Evolutionary conservation across 2,888 invertebrate species (phyloP).

Genomic region (Acanthosepion pharaonis): DNA sequence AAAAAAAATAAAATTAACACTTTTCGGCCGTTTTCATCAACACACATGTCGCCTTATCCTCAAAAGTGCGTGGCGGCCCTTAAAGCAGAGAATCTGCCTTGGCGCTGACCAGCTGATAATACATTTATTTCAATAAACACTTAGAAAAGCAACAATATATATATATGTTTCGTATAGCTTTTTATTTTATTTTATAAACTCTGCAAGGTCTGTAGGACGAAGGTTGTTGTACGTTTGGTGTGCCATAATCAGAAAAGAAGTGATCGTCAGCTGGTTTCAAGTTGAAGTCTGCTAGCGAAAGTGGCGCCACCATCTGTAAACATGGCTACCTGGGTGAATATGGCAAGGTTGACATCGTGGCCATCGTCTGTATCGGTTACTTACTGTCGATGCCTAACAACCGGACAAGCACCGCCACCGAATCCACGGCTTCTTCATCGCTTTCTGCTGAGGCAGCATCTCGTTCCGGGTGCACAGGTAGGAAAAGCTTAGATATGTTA

Average conservation of each 20-base stretch:
- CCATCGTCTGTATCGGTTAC: neutral
- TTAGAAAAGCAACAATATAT: too few relatives aligned
- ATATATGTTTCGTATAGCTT: too few relatives aligned
- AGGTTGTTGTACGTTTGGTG: neutral
- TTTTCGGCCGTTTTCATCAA: too few relatives aligned
- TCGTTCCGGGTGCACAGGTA: neutral
- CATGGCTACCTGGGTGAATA: constrained; percentile 34
- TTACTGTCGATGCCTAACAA: neutral
- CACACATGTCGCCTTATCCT: too few relatives aligned
- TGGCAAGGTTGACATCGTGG: constrained; percentile 39
- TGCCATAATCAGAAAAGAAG: neutral
- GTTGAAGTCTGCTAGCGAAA: neutral
- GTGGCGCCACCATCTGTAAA: neutral
- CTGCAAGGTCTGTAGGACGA: too few relatives aligned
- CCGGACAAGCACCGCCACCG: neutral
- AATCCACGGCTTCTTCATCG: neutral
- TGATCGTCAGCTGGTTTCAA: neutral
- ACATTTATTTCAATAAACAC: too few relatives aligned
- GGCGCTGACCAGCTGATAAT: too few relatives aligned
- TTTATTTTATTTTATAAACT: too few relatives aligned
- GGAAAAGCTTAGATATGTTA: neutral
- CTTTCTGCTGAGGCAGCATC: neutral
- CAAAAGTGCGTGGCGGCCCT: too few relatives aligned
- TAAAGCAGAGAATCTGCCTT: too few relatives aligned
- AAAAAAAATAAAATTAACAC: too few relatives aligned